Evolutionary conservation across 2,888 invertebrate genomes (phyloP), one percentile per base, ranked within the genome.

Genomic region (Andrena dorsata): DNA sequence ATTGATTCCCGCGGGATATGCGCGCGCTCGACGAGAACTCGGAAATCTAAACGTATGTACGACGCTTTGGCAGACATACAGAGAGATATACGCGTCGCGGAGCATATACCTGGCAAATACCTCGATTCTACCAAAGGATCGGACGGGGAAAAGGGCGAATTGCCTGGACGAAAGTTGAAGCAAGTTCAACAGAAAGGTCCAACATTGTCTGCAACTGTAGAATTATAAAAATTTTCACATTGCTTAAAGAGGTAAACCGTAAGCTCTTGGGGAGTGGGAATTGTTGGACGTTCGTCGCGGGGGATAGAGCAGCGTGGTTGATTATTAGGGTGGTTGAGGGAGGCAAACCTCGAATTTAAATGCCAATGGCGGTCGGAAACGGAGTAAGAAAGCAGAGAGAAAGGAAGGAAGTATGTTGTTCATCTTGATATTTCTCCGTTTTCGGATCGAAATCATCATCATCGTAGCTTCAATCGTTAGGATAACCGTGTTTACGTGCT

Each of bases 1-100:
- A 94, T 94, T 94, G 93, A 94, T 93, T 94, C 93, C 92, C 93
- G 91, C 90, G 93, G 92, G 93, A 92, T 91, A 91, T 91, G 92
- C 92, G 93, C 92, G 92, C 92, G 91, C 91, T 70, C 88, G 78
- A 86, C 91, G 86, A 90, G 88, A 88, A 88, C 89, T 91, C 89
- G 88, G 86, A 91, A 90, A 87, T 90, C 89, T 89, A 84, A 86
- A 88, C 86, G 88, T 87, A 88, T 86, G 87, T 87, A 84, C 86
- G 85, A 78, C 76, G 81, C 83, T 86, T 86, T 80, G 80, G 80
- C 84, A 74, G 81, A 83, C 74, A 68, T 84, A 77, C 80, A 70
- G 65, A 58, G 51, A 69, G 66, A 64, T 80, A 79, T 80, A 78
- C 75, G 80, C 79, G 53, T 72, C 77, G 47, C 61, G 63, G n/a